A percentile compares a stretch with the other conserved stretches of the same genome.
Conservation (phyloP, 2,888 invertebrate genomes). For the Apodemia zela region DNA sequence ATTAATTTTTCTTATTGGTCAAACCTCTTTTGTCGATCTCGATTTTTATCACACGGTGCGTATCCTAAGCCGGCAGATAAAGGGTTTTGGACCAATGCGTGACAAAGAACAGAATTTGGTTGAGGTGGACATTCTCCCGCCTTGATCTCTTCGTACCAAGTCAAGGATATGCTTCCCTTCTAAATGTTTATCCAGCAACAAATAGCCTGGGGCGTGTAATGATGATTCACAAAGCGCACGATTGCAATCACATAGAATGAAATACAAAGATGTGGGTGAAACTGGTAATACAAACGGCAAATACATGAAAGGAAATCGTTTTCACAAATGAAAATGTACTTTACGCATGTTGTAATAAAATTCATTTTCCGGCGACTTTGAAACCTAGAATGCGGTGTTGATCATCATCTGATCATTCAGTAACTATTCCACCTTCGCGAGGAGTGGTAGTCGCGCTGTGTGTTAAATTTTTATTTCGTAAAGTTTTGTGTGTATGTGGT, state of each 20-base stretch:
- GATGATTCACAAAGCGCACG: slow-evolving; percentile 17
- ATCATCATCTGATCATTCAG: slow-evolving; percentile 46
- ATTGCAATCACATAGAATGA: slow-evolving; percentile 14
- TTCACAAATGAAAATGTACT: slow-evolving; percentile 36
- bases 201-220: neutral
- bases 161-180: neutral
- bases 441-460: slow-evolving; percentile 44
- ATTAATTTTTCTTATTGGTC: no score
- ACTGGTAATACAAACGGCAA: slow-evolving; percentile 32
- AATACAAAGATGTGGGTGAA: slow-evolving; percentile 37
- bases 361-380: slow-evolving; percentile 39
- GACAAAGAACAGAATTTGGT: no score
- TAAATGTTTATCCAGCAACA: neutral
- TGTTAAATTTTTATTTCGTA: slow-evolving; percentile 36
- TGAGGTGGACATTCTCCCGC: no score
- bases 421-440: slow-evolving; percentile 43
- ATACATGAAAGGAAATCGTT: slow-evolving; percentile 27
- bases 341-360: slow-evolving; percentile 40
- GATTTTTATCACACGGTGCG: no score
- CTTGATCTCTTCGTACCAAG: no score
- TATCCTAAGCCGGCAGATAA: no score
- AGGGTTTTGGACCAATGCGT: no score
- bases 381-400: slow-evolving; percentile 28
- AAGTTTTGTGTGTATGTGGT: slow-evolving; percentile 44
- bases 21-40: no score